phyloP scores from a whole-genome alignment of 2,888 invertebrate species.

The Metallyticus violacea region DNA sequence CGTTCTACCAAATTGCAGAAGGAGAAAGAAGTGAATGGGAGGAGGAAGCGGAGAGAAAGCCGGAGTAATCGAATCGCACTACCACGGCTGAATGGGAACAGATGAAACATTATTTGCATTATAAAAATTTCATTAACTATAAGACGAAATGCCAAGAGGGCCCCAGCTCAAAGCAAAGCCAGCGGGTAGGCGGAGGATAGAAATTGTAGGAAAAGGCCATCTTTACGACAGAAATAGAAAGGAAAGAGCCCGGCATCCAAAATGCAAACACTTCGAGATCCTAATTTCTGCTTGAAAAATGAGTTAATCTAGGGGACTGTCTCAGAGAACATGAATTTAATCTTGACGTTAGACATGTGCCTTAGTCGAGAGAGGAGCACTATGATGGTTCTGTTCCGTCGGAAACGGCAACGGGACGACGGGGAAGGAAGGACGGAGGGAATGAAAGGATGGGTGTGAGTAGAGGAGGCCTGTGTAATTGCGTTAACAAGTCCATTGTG shows the following conservation, averaged over 20 bases:
- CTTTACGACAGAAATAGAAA: not conserved
- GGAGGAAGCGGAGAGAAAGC: not conserved
- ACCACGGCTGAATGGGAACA: not conserved
- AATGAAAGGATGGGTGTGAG: not conserved
- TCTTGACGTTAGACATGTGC: slow-evolving; percentile 23
- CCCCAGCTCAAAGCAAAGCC: too few relatives aligned
- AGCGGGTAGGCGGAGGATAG: not conserved
- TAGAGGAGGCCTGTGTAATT: slow-evolving; percentile 25
- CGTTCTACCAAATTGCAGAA: not conserved
- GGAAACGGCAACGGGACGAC: not conserved
- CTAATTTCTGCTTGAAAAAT: slow-evolving; percentile 33
- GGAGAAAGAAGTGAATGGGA: not conserved
- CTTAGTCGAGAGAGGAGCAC: not conserved
- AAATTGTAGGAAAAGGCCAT: not conserved
- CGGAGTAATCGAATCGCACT: not conserved
- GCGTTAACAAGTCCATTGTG: slow-evolving; percentile 32
- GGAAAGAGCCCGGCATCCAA: slow-evolving; percentile 20
- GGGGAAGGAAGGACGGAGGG: not conserved
- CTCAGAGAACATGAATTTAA: slow-evolving; percentile 30
- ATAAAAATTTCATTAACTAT: slow-evolving; percentile 25
- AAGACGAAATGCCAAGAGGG: not conserved
- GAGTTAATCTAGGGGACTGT: slow-evolving; percentile 32
- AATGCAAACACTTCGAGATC: slow-evolving; percentile 29
- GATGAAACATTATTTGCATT: slow-evolving; percentile 22
- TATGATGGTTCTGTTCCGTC: too few relatives aligned